Percentiles rank a stretch among this genome's conserved stretches.
phyloP scores from a whole-genome alignment of 2,797 vertebrate genomes.

The Phaenicophaeus curvirostris region DNA sequence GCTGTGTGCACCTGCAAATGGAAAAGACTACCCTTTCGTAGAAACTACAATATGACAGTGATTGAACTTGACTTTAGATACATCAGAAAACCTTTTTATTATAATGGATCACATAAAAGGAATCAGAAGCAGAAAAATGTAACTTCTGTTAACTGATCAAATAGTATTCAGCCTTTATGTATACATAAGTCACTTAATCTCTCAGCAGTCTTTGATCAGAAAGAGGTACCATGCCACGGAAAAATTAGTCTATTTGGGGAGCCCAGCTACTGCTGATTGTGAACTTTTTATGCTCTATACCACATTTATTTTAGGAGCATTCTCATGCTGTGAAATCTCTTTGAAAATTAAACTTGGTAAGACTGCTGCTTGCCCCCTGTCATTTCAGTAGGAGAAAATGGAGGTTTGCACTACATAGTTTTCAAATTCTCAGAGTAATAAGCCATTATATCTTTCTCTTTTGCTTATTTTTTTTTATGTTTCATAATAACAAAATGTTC shows the following conservation, averaged over 20 bases:
- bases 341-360: background rate
- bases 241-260: background rate
- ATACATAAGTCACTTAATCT: background rate
- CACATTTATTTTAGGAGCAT: background rate
- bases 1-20: background rate
- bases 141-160: background rate
- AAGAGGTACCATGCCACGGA: background rate
- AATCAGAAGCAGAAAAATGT: background rate
- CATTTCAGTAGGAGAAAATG: background rate
- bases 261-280: background rate
- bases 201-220: background rate
- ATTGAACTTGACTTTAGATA: background rate
- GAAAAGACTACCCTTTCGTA: background rate
- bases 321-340: background rate
- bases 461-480: background rate
- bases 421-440: background rate
- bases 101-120: background rate
- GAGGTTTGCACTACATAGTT: background rate
- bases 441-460: background rate
- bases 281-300: background rate
- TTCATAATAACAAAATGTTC: background rate
- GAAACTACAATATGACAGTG: background rate
- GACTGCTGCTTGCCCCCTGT: background rate
- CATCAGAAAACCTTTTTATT: background rate
- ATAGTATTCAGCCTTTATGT: background rate